Evolutionary conservation across 2,113 vertebrate genomes (phyloP).

Genomic region (Eudyptes chrysolophus): DNA sequence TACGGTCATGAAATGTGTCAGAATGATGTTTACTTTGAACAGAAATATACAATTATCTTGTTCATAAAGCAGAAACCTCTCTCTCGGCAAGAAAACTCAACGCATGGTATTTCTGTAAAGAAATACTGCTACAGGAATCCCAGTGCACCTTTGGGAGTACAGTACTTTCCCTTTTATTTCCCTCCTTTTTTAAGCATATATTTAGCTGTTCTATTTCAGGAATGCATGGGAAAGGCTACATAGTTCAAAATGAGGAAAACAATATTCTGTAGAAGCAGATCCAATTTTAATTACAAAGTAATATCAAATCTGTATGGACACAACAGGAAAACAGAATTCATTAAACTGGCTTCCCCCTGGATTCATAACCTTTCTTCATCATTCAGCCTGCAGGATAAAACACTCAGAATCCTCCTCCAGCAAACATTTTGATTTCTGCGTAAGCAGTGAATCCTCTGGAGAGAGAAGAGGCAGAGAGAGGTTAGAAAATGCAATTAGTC

Average conservation of each 20-base stretch:
- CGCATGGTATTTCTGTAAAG: neutral
- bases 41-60: slow-evolving; percentile 24
- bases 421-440: neutral
- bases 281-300: slow-evolving; percentile 10
- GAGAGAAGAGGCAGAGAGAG: neutral
- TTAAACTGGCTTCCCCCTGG: neutral
- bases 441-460: slow-evolving; percentile 13
- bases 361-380: neutral
- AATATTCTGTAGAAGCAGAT: neutral
- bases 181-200: neutral
- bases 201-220: neutral
- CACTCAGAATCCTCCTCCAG: neutral
- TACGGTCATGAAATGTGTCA: neutral
- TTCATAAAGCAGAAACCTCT: slow-evolving; percentile 2
- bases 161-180: neutral
- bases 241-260: neutral
- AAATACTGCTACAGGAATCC: neutral
- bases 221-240: neutral
- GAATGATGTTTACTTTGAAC: neutral
- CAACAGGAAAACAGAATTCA: neutral
- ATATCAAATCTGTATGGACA: neutral
- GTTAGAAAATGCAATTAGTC: neutral
- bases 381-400: neutral
- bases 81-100: neutral
- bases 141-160: neutral